A percentile compares a stretch with the other conserved stretches of the same genome.
Conservation (phyloP, 2,888 invertebrate species). For the Drosophila borealis region DNA sequence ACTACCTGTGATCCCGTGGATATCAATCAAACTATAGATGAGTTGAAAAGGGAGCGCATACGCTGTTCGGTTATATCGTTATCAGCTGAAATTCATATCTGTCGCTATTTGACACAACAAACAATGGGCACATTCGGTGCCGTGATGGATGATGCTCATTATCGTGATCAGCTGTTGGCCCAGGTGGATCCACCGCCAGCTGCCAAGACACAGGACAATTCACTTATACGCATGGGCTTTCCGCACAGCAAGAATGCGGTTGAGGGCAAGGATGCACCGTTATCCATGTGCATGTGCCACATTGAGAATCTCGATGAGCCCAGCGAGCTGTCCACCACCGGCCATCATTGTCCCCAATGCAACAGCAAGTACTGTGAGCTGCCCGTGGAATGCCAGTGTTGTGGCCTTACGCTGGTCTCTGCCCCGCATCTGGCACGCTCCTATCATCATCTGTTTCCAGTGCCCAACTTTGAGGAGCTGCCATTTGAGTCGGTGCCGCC, state of each 20-base stretch:
- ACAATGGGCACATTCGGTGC: conserved; percentile 96
- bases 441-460: conserved; percentile 98
- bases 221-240: conserved; percentile 98
- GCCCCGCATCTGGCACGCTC: conserved; percentile 99
- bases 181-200: conserved; percentile 91
- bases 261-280: conserved; percentile 88
- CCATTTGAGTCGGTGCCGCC: conserved; percentile 84
- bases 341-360: conserved; percentile 97
- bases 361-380: conserved; percentile 98
- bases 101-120: conserved; percentile 92
- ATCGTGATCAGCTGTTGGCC: conserved; percentile 87
- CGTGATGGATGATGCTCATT: conserved; percentile 93
- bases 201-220: conserved; percentile 90
- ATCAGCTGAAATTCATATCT: conserved; percentile 97
- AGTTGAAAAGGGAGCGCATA: conserved; percentile 91
- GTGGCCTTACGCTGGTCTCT: conserved; percentile 97
- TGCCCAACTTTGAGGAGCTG: conserved; percentile 93
- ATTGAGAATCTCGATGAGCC: conserved; percentile 90
- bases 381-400: conserved; percentile 98
- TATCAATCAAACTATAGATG: conserved; percentile 92
- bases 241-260: conserved; percentile 90
- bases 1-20: conserved; percentile 99
- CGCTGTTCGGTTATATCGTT: conserved; percentile 97
- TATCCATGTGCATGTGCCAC: conserved; percentile 97
- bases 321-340: conserved; percentile 90